These are phyloP conservation scores for Nasonia longicornis DNA, from an alignment of 1,140 invertebrate species.

Conservation along the genomic window DNA sequence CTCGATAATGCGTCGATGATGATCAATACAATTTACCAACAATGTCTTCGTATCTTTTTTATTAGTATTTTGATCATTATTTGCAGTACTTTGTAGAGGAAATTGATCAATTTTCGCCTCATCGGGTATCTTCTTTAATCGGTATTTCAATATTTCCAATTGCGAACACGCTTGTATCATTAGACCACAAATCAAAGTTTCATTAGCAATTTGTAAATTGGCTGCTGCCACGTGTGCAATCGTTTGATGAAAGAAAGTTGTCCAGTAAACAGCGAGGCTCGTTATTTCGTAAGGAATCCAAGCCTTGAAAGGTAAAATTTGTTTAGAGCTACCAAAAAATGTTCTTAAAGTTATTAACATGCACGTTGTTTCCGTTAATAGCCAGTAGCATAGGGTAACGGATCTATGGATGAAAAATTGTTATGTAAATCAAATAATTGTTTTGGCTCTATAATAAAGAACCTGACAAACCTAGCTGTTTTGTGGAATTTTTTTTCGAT, in stretches of 20 bases:
- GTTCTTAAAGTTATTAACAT: conserved; percentile 49
- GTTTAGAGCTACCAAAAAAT: conserved; percentile 48
- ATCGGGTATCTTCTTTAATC: conserved; percentile 45
- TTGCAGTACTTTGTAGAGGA: not conserved
- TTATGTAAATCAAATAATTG: not conserved
- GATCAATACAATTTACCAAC: conserved; percentile 46
- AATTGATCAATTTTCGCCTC: not conserved
- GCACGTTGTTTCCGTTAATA: conserved; percentile 51
- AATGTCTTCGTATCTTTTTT: conserved; percentile 9
- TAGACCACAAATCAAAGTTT: conserved; percentile 52
- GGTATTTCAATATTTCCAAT: conserved; percentile 50
- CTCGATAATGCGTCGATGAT: conserved; percentile 52
- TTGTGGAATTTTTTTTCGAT: conserved; percentile 25
- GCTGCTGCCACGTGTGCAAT: conserved; percentile 50
- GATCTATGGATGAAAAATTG: conserved; percentile 29
- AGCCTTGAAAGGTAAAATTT: conserved; percentile 50
- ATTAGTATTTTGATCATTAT: not conserved
- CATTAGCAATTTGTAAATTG: conserved; percentile 52
- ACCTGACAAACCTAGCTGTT: not conserved
- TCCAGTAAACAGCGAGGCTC: conserved; percentile 45
- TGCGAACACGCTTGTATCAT: conserved; percentile 53
- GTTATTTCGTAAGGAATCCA: conserved; percentile 52
- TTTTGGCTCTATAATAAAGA: not conserved
- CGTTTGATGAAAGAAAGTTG: conserved; percentile 53
- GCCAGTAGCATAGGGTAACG: conserved; percentile 47